phyloP scores from a whole-genome alignment of 2,888 invertebrate genomes.

The Eurytoma californica region DNA sequence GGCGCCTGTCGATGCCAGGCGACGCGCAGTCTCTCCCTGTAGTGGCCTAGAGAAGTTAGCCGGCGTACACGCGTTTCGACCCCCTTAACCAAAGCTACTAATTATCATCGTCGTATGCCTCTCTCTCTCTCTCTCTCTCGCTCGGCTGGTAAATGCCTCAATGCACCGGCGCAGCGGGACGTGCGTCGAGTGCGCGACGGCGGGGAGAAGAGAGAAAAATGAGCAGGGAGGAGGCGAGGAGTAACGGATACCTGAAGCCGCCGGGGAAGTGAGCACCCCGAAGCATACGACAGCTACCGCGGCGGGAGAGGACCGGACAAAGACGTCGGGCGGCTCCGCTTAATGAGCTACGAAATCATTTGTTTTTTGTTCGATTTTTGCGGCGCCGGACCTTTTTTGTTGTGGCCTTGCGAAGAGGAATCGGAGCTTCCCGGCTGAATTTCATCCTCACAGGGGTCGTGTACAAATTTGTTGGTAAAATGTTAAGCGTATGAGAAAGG shows the following conservation, averaged over 20 bases:
- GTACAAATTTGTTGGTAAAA: no score
- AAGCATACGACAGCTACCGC: no score
- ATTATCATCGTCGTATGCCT: slow-evolving; percentile 70
- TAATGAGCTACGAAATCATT: no score
- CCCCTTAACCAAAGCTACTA: slow-evolving; percentile 69
- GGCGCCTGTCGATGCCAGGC: slow-evolving; percentile 25
- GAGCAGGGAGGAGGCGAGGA: slow-evolving; percentile 45
- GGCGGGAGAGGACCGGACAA: no score
- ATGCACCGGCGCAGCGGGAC: slow-evolving; percentile 64
- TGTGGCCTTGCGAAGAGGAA: no score
- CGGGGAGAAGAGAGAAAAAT: slow-evolving; percentile 53
- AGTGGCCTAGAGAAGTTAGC: slow-evolving; percentile 72
- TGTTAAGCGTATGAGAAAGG: no score
- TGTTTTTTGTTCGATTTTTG: no score
- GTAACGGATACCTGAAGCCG: slow-evolving; percentile 46
- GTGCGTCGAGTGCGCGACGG: slow-evolving; percentile 18
- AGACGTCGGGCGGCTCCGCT: no score
- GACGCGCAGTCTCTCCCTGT: slow-evolving; percentile 60
- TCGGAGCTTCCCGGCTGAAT: no score
- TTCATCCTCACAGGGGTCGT: no score
- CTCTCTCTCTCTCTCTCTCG: slow-evolving; percentile 55
- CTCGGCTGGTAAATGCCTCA: slow-evolving; percentile 71
- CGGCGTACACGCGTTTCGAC: slow-evolving; percentile 68
- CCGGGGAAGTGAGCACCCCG: no score
- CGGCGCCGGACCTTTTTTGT: no score